A percentile compares a stretch with the other conserved stretches of the same genome.
Conservation (phyloP, 2,888 invertebrate species). For the Drosophila stalkeri region DNA sequence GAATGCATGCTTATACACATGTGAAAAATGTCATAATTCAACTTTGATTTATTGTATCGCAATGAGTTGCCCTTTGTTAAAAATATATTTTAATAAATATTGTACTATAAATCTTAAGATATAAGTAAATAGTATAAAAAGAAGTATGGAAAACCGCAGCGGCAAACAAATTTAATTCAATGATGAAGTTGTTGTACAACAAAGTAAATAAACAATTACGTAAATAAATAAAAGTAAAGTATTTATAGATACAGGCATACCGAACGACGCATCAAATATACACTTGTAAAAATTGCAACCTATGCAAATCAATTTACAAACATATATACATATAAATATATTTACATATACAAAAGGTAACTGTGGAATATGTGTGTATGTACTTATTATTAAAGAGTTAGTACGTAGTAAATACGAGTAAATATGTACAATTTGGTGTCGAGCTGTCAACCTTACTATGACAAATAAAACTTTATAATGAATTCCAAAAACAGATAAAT, state of each 20-base stretch:
- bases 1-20: conserved; percentile 62
- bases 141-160: conserved; percentile 40
- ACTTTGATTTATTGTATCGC: conserved; percentile 46
- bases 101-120: conserved; percentile 49
- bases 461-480: conserved; percentile 29
- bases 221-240: conserved; percentile 60
- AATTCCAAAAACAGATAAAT: conserved; percentile 26
- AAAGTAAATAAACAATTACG: conserved; percentile 31
- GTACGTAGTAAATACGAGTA: conserved; percentile 53
- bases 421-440: conserved; percentile 57
- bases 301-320: conserved; percentile 55
- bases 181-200: conserved; percentile 47
- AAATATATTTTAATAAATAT: conserved; percentile 59
- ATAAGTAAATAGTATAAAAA: conserved; percentile 49
- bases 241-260: conserved; percentile 79
- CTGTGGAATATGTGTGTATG: conserved; percentile 42
- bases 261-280: conserved; percentile 48
- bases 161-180: conserved; percentile 42
- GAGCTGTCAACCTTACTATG: conserved; percentile 34
- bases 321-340: conserved; percentile 38
- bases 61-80: conserved; percentile 50
- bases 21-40: conserved; percentile 51
- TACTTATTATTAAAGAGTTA: conserved; percentile 50
- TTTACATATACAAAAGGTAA: conserved; percentile 35
- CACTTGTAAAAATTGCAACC: conserved; percentile 60